phyloP scores from a whole-genome alignment of 1,140 invertebrate species.

The Heliconius hermathena region DNA sequence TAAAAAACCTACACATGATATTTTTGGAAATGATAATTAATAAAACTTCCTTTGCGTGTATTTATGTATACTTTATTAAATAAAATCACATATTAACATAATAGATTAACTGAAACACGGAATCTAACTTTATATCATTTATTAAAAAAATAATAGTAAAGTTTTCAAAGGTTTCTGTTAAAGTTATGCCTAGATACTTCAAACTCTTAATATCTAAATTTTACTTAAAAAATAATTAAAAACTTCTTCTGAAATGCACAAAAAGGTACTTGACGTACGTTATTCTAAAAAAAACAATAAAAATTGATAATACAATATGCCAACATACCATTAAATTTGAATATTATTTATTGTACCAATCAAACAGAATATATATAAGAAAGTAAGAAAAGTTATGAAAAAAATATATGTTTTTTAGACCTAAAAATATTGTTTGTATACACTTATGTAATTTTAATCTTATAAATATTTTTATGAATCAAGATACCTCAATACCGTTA shows the following conservation, averaged over 20 bases:
- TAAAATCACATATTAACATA: neutral
- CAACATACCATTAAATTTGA: neutral
- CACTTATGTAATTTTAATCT: too few species aligned
- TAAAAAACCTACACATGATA: too few species aligned
- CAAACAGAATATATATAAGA: neutral
- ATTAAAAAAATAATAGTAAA: neutral
- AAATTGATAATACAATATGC: too few species aligned
- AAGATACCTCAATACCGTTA: neutral
- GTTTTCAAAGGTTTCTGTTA: neutral
- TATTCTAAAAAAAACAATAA: too few species aligned
- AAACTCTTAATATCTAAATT: neutral
- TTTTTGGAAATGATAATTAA: neutral
- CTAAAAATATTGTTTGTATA: neutral
- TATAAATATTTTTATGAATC: neutral
- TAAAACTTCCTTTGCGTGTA: neutral
- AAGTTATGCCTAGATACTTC: neutral
- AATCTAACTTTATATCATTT: neutral
- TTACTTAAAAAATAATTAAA: slow-evolving; percentile 1
- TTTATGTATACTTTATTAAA: slow-evolving; percentile 3
- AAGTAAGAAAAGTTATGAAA: neutral
- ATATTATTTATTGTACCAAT: neutral
- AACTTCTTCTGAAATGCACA: slow-evolving; percentile 5
- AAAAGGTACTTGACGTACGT: neutral
- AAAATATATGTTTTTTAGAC: neutral
- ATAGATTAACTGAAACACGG: neutral